Evolutionary conservation across 2,113 vertebrate species (phyloP).

Genomic region (Rattus rattus): DNA sequence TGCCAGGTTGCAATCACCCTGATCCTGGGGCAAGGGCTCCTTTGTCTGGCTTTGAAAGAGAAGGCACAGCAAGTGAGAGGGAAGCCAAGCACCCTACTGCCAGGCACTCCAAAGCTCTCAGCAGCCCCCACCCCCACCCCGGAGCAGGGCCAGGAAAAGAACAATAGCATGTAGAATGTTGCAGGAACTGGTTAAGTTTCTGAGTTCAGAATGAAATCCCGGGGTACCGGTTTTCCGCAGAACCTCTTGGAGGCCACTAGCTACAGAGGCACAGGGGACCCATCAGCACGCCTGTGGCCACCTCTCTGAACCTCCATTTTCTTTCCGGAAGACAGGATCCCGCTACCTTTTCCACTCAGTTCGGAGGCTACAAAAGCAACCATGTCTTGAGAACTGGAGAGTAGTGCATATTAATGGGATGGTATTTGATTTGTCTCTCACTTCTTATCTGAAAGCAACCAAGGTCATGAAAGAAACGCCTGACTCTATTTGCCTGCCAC

Average conservation of each 20-base stretch:
- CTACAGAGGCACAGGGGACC: not conserved
- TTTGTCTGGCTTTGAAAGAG: conserved; percentile 14
- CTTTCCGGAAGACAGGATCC: conserved; percentile 28
- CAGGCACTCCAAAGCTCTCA: not conserved
- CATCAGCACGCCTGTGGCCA: not conserved
- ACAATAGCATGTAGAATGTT: accelerated
- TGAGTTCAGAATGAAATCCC: not conserved
- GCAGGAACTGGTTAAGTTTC: not conserved
- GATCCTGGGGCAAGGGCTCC: not conserved
- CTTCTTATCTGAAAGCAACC: not conserved
- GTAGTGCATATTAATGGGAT: not conserved
- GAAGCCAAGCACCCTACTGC: not conserved
- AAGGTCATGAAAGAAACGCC: not conserved
- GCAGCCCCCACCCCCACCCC: not conserved
- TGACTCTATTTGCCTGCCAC: not conserved
- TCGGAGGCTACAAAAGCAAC: not conserved
- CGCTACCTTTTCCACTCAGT: not conserved
- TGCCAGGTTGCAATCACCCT: conserved; percentile 35
- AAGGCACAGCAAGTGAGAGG: not conserved
- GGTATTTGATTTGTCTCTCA: not conserved
- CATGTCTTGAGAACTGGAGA: not conserved
- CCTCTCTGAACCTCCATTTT: not conserved
- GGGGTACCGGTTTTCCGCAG: not conserved
- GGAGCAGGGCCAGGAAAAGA: not conserved
- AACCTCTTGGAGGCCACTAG: not conserved